Evolutionary conservation across 2,888 invertebrate genomes (phyloP), one percentile per base, ranked within the genome.

Genomic region (Ctena decussata): DNA sequence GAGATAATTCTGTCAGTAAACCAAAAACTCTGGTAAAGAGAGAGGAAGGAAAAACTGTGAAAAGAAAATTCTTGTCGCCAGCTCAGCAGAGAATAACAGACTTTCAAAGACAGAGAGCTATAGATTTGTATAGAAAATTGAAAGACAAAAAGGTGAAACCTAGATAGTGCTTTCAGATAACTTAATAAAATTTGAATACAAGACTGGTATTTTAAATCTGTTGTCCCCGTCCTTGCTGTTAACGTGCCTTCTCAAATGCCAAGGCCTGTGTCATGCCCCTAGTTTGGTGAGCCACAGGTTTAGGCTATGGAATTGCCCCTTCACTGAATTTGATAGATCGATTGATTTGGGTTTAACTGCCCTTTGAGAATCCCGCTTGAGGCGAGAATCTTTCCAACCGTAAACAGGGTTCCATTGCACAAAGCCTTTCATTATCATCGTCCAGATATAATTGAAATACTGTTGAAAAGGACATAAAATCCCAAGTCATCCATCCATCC

Each of bases 91-190:
- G 82, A 72, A 88, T 87, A 0, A 89, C 92, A 82, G 93, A 94
- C 76, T 65, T 53, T 24, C 92, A 94, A 77, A 86, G 94, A 82
- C 87, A 92, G 57, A 88, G 86, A 76, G 93, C 91, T 76, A 92
- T 94, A 57, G 80, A 91, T 27, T 44, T 92, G 46, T 94, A 94
- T 80, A 91, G 94, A 87, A 84, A 90, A 72, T 83, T 93, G 85
- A 93, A 92, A 83, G 83, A 90, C 11, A 84, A 89, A 32, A 89
- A 82, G 30, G 57, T 74, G 37, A 74, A 70, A 57, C 46, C 21
- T 1, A 75, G 75, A 39, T 72, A 39, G 39, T 30, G n/a, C 27
- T 11, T 12, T 8, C 24, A 12, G 18, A 44, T 44, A 44, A 44
- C 8, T 8, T 44, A 12, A 18, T 44, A 44, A 44, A 44, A 44